phyloP scores from a whole-genome alignment of 1,140 invertebrate species.

The Tenebrio molitor region DNA sequence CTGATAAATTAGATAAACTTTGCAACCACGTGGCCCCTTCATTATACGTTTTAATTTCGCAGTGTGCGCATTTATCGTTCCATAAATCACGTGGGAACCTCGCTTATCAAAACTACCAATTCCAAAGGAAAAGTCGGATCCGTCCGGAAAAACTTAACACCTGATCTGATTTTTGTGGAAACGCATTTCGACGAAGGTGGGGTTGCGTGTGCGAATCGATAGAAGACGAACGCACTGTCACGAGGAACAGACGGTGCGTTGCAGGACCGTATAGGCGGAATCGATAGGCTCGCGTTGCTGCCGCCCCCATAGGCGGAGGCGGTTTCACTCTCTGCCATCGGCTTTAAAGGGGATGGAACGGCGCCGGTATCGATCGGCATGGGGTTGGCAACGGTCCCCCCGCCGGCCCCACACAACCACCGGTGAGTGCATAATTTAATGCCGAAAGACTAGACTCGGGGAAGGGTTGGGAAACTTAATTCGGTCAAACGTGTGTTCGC shows the following conservation, averaged over 20 bases:
- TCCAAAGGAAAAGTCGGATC: too few relatives aligned
- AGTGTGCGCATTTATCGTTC: too few relatives aligned
- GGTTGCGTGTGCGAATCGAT: slow-evolving; percentile 37
- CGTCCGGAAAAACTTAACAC: too few relatives aligned
- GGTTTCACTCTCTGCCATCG: slow-evolving; percentile 25
- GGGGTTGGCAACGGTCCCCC: background rate
- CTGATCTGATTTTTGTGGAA: too few relatives aligned
- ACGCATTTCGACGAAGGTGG: background rate
- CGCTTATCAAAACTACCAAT: too few relatives aligned
- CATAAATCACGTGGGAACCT: too few relatives aligned
- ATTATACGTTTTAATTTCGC: too few relatives aligned
- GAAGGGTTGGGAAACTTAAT: slow-evolving; percentile 5
- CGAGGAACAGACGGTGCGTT: background rate
- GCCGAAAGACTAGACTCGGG: background rate
- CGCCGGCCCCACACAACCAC: background rate
- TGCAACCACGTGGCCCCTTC: too few relatives aligned
- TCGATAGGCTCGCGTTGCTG: slow-evolving; percentile 15
- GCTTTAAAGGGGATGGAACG: slow-evolving; percentile 22
- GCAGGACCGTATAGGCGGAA: slow-evolving; percentile 34
- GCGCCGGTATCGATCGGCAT: slow-evolving; percentile 13
- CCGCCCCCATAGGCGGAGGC: slow-evolving; percentile 10
- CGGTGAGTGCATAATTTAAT: background rate
- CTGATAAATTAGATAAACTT: too few relatives aligned
- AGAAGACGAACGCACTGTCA: slow-evolving; percentile 29
- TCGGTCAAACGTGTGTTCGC: background rate